These are phyloP conservation scores for Drosophila ochracea DNA, from an alignment of 2,888 invertebrate genomes.

Conservation along the genomic window DNA sequence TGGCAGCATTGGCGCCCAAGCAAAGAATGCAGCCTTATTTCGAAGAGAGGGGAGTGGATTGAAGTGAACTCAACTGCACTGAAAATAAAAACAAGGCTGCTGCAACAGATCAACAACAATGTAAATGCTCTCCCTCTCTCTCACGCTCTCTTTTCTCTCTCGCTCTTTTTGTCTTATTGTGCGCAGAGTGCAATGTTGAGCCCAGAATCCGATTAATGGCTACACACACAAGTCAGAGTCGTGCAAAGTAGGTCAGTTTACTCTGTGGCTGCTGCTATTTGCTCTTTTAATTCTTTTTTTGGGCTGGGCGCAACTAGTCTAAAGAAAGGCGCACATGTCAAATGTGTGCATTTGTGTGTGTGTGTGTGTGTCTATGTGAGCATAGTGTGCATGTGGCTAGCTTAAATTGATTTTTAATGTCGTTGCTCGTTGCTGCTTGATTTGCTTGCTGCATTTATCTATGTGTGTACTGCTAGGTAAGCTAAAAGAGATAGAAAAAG, in stretches of 20 bases:
- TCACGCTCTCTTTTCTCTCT: neutral
- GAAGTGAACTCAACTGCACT: slow-evolving; percentile 11
- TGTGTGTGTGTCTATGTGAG: neutral
- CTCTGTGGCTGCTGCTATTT: slow-evolving; percentile 21
- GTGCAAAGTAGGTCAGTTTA: slow-evolving; percentile 72
- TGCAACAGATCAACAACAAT: slow-evolving; percentile 20
- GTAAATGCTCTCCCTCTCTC: slow-evolving; percentile 5
- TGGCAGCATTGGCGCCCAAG: neutral
- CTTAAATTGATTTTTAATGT: slow-evolving; percentile 46
- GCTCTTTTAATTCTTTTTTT: slow-evolving; percentile 27
- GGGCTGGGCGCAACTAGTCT: slow-evolving; percentile 38
- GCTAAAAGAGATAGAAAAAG: neutral
- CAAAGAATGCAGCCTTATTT: slow-evolving; percentile 3
- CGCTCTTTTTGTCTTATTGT: neutral
- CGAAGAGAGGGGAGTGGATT: slow-evolving; percentile 12
- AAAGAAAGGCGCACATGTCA: slow-evolving; percentile 4
- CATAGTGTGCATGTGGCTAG: slow-evolving; percentile 1
- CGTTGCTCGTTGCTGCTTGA: neutral
- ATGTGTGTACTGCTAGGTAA: slow-evolving; percentile 4
- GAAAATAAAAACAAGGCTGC: slow-evolving; percentile 17
- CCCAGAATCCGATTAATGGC: slow-evolving; percentile 42
- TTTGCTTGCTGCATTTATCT: neutral
- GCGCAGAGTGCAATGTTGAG: slow-evolving; percentile 13
- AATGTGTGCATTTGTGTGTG: slow-evolving; percentile 3
- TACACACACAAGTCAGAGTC: slow-evolving; percentile 43